Evolutionary conservation across 1,140 invertebrate species (phyloP).

Genomic region (Popillia japonica): DNA sequence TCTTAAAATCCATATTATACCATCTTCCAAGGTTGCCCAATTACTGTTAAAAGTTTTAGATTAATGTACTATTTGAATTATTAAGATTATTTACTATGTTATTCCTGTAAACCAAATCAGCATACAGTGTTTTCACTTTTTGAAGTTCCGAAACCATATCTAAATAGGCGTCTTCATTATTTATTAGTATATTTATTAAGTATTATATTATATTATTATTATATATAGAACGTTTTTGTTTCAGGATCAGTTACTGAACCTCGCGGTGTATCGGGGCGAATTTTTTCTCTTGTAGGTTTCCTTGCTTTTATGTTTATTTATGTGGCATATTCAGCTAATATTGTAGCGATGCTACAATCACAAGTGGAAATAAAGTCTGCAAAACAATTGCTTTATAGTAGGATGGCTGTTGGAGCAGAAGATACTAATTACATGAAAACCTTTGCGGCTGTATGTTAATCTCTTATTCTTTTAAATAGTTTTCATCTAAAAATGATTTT

Average conservation of each 20-base stretch:
- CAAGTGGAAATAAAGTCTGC: slow-evolving; percentile 47
- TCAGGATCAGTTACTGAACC: slow-evolving; percentile 51
- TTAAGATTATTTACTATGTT: too few species aligned
- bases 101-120: too few species aligned
- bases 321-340: slow-evolving; percentile 55
- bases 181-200: too few species aligned
- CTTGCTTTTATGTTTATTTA: slow-evolving; percentile 54
- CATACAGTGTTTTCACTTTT: too few species aligned
- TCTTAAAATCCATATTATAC: too few species aligned
- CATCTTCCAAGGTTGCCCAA: too few species aligned
- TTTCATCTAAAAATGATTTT: neutral
- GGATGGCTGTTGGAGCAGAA: slow-evolving; percentile 47
- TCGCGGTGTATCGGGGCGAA: slow-evolving; percentile 46
- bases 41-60: too few species aligned
- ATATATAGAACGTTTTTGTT: slow-evolving; percentile 35
- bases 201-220: neutral
- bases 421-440: slow-evolving; percentile 48
- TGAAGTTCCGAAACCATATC: too few species aligned
- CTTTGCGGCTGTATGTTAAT: slow-evolving; percentile 49
- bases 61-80: too few species aligned
- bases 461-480: too few species aligned
- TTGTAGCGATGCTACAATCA: slow-evolving; percentile 54
- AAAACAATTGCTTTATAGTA: slow-evolving; percentile 49
- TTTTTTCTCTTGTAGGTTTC: slow-evolving; percentile 51
- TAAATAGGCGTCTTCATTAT: too few species aligned